Percentiles rank a stretch among this genome's conserved stretches.
phyloP scores from a whole-genome alignment of 2,888 invertebrate species.

The Geophilus truncorum region DNA sequence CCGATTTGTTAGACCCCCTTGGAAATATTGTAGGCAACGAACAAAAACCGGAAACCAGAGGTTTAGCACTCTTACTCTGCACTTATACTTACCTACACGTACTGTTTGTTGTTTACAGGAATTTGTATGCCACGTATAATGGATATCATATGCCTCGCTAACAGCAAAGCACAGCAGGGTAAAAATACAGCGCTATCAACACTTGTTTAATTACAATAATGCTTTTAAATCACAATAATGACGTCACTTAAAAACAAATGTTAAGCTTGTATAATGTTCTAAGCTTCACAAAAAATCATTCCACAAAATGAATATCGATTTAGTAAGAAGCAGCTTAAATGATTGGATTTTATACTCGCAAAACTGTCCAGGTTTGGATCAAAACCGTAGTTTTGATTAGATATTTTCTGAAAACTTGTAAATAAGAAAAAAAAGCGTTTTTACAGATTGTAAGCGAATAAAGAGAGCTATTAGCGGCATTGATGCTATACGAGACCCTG shows the following conservation, averaged over 20 bases:
- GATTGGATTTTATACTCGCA: background rate
- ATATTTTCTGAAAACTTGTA: background rate
- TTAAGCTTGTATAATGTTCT: background rate
- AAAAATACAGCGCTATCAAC: conserved; percentile 28
- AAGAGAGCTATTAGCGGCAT: background rate
- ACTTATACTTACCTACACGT: background rate
- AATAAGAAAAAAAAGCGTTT: background rate
- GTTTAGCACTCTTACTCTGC: background rate
- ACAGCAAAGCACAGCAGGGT: background rate
- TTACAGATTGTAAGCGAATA: background rate
- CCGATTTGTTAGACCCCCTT: conserved; percentile 29
- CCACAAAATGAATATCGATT: background rate
- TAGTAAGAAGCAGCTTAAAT: background rate
- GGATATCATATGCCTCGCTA: conserved; percentile 30
- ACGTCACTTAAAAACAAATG: background rate
- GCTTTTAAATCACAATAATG: background rate
- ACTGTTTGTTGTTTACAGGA: background rate
- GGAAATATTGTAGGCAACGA: background rate
- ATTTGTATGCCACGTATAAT: conserved; percentile 31
- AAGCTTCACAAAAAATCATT: background rate
- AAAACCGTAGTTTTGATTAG: background rate
- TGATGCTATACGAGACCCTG: background rate
- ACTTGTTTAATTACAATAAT: conserved; percentile 23
- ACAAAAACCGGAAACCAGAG: background rate
- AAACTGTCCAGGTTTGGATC: background rate